Evolutionary conservation across 1,140 invertebrate genomes (phyloP).

Genomic region (Drosophila neocordata): DNA sequence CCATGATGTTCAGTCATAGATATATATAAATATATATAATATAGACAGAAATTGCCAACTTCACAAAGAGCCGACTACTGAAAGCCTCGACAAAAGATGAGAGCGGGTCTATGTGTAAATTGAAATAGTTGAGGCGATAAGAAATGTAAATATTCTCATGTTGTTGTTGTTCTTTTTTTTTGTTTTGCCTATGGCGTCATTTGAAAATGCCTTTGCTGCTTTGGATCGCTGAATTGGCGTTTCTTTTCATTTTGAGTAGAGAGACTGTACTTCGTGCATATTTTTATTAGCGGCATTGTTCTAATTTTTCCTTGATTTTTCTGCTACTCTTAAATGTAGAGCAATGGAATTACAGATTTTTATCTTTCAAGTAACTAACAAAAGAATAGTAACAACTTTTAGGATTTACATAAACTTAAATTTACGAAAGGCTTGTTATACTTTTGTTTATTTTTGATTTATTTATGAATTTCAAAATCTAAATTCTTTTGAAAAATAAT

Average conservation of each 20-base stretch:
- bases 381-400: no score
- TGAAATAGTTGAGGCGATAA: slow-evolving; percentile 59
- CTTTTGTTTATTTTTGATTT: no score
- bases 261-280: slow-evolving; percentile 25
- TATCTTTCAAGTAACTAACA: background rate
- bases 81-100: background rate
- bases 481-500: no score
- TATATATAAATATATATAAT: slow-evolving; percentile 35
- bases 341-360: slow-evolving; percentile 44
- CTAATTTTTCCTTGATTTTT: slow-evolving; percentile 60
- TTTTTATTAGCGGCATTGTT: slow-evolving; percentile 61
- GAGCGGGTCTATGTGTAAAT: slow-evolving; percentile 56
- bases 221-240: slow-evolving; percentile 27
- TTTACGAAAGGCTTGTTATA: no score
- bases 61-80: slow-evolving; percentile 45
- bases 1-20: slow-evolving; percentile 48
- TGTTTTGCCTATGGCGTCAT: slow-evolving; percentile 20
- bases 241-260: background rate
- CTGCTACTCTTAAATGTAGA: slow-evolving; percentile 38
- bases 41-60: slow-evolving; percentile 20
- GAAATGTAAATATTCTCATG: slow-evolving; percentile 61
- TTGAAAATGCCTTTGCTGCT: background rate
- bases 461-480: no score
- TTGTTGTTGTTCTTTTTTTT: slow-evolving; percentile 1
- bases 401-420: no score